Base-by-base conservation (phyloP, 2,888 invertebrate species). In the Noctua comes region DNA sequence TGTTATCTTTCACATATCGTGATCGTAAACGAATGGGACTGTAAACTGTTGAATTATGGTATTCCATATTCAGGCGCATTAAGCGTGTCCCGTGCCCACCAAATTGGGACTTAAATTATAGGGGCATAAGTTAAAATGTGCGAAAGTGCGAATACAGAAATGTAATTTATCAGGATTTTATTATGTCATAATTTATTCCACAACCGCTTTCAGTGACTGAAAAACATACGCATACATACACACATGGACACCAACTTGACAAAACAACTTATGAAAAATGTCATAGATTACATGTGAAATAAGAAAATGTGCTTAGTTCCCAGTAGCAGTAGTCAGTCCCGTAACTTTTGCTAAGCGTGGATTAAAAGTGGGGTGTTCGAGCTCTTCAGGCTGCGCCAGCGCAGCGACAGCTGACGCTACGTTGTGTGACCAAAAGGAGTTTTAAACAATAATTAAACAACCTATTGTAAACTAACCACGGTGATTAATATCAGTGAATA, bases 341-440 rank as follows among this genome's bases (percentile, higher is more conserved):
- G 78, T 80, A 81, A 79, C 86, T 86, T 88, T 87, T 86, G 88
- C 91, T 93, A 91, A 94, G 89, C 91, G 87, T 90, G 95, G 95
- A 96, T 96, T 95, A 96, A 91, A 91, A 92, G 91, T 92, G 91
- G 95, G 95, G 94, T 91, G 92, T 89, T 89, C 83, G 85, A 86
- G 85, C 93, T 90, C 93, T 93, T 90, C 91, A 93, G 91, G 90
- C 91, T 92, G 94, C 95, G 93, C 94, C 84, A 89, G 93, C 94
- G 94, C 94, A 93, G 90, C 95, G 95, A 93, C 96, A 96, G 96
- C 96, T 96, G 96, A 95, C 94, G 92, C 86, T 69, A 54, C 74
- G 66, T 70, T 83, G 66, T 82, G 80, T 76, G 84, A 82, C 82
- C 83, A 64, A 54, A 73, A 82, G 72, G 70, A 86, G 48, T 73